A percentile compares a stretch with the other conserved stretches of the same genome.
Evolutionary conservation across 2,888 invertebrate species (phyloP).

Genomic region (Leptinotarsa juncta): DNA sequence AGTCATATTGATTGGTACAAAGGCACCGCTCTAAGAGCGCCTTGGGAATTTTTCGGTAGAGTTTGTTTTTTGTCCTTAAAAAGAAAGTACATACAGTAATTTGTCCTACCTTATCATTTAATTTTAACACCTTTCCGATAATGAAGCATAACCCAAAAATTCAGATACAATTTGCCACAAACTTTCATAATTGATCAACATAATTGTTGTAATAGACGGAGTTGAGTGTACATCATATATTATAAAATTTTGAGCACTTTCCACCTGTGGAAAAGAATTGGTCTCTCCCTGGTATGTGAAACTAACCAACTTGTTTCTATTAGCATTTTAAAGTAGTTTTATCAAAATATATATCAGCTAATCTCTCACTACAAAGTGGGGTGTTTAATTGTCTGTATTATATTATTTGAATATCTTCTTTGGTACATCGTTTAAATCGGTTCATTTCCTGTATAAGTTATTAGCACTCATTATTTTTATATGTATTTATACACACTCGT

Average conservation of each 20-base stretch:
- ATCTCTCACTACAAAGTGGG: conserved; percentile 42
- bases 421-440: conserved; percentile 45
- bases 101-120: too few relatives aligned
- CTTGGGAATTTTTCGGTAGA: too few relatives aligned
- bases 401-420: conserved; percentile 47
- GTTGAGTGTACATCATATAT: too few relatives aligned
- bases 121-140: too few relatives aligned
- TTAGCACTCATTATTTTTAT: conserved; percentile 39
- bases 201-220: too few relatives aligned
- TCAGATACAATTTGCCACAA: too few relatives aligned
- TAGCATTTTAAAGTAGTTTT: conserved; percentile 45
- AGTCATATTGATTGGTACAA: too few relatives aligned
- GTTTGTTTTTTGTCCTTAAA: too few relatives aligned
- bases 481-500: conserved; percentile 40
- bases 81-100: too few relatives aligned
- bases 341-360: conserved; percentile 44
- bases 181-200: too few relatives aligned
- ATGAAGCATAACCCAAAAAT: too few relatives aligned
- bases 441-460: conserved; percentile 45
- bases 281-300: conserved; percentile 10
- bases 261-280: not conserved
- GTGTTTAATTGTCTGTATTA: conserved; percentile 51
- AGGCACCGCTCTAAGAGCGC: too few relatives aligned
- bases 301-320: conserved; percentile 42
- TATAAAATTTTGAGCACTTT: not conserved